Base-by-base conservation (phyloP, 2,113 vertebrate genomes). In the Emydocephalus ijimae region DNA sequence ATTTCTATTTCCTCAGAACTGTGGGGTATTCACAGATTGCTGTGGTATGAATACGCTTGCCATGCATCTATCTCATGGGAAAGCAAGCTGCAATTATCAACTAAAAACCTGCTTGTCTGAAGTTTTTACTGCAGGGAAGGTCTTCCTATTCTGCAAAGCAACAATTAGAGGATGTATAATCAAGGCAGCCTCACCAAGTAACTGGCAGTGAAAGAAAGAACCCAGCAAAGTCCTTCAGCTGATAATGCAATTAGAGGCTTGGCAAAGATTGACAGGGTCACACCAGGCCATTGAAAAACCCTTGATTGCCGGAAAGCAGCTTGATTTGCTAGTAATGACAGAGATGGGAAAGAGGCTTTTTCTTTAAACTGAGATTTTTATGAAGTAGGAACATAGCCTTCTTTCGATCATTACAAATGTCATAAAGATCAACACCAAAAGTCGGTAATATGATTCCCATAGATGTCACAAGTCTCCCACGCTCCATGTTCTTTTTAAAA, bases 161-260 rank as follows among this genome's bases (percentile, higher is more conserved):
- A 86, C 48, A 52, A 64, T 86, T 59, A 54, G 56, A 10, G 48
- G 34, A 8, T 57, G 43, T 43, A 54, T 87, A 86, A 90, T 90
- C 81, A 90, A 90, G 56, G 57, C 69, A 85, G 56, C 23, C 34
- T 56, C n/a, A 61, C 29, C 26, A 14, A 29, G 88, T 90, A 64
- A 93, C 29, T 90, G 45, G 56, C 45, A 87, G 45, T 52, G 88
- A 86, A 52, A 39, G 88, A 90, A 92, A 85, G 69, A 90, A 45
- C 45, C 45, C 59, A 54, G 45, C 3, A 15, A 54, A 90, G 92
- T 87, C 92, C 89, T 87, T 90, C 89, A 90, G 52, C 43, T 87
- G 89, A 93, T 90, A 90, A 90, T 90, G 56, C 74, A 93, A 90
- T 93, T 93, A 93, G 48, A 90, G 45, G 24, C 56, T 93, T 45